Conservation (phyloP, 1,140 invertebrate species). For the Drosophila watanabei region DNA sequence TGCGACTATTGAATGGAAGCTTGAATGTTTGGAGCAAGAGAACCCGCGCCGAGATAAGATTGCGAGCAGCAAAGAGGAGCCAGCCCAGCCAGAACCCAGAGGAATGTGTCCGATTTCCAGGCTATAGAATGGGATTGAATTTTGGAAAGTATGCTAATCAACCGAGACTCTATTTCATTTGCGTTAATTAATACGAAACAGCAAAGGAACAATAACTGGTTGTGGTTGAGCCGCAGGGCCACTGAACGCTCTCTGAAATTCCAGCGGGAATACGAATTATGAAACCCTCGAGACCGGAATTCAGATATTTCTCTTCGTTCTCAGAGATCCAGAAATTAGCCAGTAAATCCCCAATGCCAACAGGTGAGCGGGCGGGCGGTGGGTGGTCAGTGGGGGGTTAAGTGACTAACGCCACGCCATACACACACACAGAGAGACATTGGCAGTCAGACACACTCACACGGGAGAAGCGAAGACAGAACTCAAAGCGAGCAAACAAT, state of each 20-base stretch:
- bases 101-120: slow-evolving; percentile 26
- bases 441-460: background rate
- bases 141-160: slow-evolving; percentile 29
- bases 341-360: slow-evolving; percentile 17
- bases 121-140: background rate
- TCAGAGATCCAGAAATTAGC: slow-evolving; percentile 19
- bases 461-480: slow-evolving; percentile 38
- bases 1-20: slow-evolving; percentile 28
- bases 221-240: background rate
- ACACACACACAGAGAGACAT: slow-evolving; percentile 4
- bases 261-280: slow-evolving; percentile 7
- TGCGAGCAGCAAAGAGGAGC: slow-evolving; percentile 1
- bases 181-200: background rate
- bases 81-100: background rate
- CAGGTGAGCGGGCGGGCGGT: slow-evolving; percentile 21
- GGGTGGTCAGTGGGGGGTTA: slow-evolving; percentile 22
- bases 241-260: background rate
- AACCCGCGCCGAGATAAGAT: slow-evolving; percentile 29
- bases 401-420: slow-evolving; percentile 50
- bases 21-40: slow-evolving; percentile 17
- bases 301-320: background rate
- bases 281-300: background rate
- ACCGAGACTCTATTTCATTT: background rate
- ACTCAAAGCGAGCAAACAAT: slow-evolving; percentile 53
- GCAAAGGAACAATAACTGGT: background rate